Conservation (phyloP, 2,797 vertebrate species). For the Allenopithecus nigroviridis region DNA sequence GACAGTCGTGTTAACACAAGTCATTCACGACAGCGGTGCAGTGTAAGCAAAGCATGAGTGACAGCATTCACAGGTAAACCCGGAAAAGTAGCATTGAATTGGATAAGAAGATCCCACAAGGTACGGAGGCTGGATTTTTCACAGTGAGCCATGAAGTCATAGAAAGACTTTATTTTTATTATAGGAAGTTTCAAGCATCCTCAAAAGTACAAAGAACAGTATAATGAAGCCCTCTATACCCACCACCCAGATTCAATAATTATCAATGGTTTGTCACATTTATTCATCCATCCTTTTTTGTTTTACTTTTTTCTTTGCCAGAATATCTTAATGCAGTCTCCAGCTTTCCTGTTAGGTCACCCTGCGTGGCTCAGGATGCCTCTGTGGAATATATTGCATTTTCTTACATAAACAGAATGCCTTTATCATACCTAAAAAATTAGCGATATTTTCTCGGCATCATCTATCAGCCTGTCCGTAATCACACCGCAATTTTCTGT, state of each 20-base stretch:
- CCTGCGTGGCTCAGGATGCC: background rate
- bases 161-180: background rate
- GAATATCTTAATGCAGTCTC: background rate
- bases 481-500: background rate
- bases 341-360: background rate
- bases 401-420: background rate
- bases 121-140: background rate
- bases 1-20: background rate
- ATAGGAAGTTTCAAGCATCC: background rate
- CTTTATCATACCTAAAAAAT: background rate
- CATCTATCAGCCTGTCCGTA: background rate
- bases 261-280: background rate
- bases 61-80: background rate
- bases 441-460: background rate
- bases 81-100: background rate
- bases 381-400: background rate
- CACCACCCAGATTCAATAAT: background rate
- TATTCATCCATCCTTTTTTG: background rate
- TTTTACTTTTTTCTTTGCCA: background rate
- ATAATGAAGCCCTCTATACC: background rate
- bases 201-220: background rate
- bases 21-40: background rate
- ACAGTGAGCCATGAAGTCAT: background rate
- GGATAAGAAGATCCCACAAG: background rate
- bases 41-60: background rate